Conservation (phyloP, 2,797 vertebrate genomes). For the Microctenopoma stevenorrisi region DNA sequence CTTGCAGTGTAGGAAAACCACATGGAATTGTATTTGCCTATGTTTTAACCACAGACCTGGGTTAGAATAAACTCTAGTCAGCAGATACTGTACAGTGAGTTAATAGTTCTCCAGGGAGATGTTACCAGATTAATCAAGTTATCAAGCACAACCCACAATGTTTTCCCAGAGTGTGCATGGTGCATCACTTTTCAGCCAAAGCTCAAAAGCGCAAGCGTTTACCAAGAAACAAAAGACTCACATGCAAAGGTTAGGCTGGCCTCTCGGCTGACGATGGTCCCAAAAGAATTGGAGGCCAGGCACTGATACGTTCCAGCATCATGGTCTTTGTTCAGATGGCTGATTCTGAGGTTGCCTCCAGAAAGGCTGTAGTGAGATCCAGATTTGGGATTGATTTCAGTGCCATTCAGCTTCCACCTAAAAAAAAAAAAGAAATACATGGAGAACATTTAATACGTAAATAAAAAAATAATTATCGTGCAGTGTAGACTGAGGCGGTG, state of each 20-base stretch:
- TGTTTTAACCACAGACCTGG: constrained; percentile 42
- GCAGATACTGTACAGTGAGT: constrained; percentile 20
- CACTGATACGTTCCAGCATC: constrained; percentile 95
- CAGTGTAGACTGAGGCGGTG: neutral
- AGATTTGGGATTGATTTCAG: constrained; percentile 86
- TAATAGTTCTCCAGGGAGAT: constrained; percentile 49
- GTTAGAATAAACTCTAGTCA: constrained; percentile 28
- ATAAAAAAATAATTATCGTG: constrained; percentile 40
- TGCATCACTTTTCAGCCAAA: neutral
- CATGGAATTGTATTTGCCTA: constrained; percentile 10
- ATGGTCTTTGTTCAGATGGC: constrained; percentile 90
- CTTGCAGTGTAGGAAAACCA: neutral
- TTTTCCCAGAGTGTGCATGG: constrained; percentile 17
- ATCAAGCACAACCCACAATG: constrained; percentile 26
- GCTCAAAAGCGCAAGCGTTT: constrained; percentile 26
- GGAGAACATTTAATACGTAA: constrained; percentile 26
- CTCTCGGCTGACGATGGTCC: constrained; percentile 94
- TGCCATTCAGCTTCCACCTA: constrained; percentile 96
- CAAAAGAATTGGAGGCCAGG: constrained; percentile 92
- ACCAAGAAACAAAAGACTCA: constrained; percentile 80
- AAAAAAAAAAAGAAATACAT: constrained; percentile 17
- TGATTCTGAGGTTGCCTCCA: constrained; percentile 94
- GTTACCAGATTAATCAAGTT: constrained; percentile 56
- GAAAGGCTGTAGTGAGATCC: constrained; percentile 92
- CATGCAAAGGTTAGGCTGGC: constrained; percentile 95